phyloP scores from a whole-genome alignment of 2,113 vertebrate genomes.

The Puma concolor region DNA sequence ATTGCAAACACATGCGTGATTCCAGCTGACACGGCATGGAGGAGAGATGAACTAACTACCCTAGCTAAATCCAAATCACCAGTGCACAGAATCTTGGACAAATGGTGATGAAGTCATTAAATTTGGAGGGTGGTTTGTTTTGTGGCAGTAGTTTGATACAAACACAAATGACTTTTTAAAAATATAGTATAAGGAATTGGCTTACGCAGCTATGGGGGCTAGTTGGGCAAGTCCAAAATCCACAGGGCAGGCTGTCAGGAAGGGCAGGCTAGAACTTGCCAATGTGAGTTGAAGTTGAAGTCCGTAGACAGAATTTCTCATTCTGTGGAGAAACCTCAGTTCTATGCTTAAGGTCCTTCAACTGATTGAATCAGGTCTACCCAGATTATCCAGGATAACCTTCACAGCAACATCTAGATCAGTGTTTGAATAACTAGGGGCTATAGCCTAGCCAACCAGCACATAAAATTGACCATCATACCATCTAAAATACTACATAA shows the following conservation, averaged over 20 bases:
- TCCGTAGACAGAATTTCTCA: neutral
- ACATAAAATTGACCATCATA: neutral
- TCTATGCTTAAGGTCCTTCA: neutral
- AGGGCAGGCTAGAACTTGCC: neutral
- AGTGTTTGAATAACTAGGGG: neutral
- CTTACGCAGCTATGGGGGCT: neutral
- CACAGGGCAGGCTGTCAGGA: neutral
- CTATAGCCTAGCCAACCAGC: neutral
- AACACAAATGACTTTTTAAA: neutral
- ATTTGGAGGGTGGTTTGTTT: neutral
- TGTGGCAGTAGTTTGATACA: neutral
- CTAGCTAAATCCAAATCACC: neutral
- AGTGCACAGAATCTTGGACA: neutral
- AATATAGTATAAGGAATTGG: neutral
- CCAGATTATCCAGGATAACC: neutral
- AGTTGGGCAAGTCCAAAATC: neutral
- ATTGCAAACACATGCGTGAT: neutral
- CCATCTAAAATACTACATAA: neutral
- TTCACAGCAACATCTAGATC: neutral
- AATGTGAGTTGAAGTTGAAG: neutral
- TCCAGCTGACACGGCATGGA: neutral
- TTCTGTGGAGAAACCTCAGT: neutral
- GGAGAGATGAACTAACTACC: neutral
- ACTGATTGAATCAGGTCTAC: neutral
- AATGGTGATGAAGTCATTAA: neutral